These are phyloP conservation scores for Stenichneumon culpator DNA, from an alignment of 2,888 invertebrate species.

Conservation along the genomic window DNA sequence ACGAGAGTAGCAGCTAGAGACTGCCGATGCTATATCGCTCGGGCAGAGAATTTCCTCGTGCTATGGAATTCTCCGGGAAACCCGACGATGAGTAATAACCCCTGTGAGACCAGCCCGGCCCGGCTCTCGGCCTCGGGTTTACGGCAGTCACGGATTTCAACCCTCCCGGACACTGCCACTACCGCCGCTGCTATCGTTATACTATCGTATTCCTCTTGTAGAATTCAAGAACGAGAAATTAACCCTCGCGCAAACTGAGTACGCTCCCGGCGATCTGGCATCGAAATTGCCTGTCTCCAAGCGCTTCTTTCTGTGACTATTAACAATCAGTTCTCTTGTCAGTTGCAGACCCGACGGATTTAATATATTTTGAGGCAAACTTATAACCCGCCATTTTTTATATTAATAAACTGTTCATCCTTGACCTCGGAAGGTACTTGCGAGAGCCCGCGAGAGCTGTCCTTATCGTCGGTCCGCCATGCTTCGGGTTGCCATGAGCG, in stretches of 20 bases:
- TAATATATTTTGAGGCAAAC: not conserved
- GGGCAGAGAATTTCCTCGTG: conserved; percentile 68
- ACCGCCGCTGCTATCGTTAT: conserved; percentile 31
- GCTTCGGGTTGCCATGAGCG: no score
- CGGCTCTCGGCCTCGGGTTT: conserved; percentile 59
- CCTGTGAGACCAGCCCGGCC: conserved; percentile 71
- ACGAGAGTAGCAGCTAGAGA: conserved; percentile 36
- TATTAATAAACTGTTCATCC: not conserved
- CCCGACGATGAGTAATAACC: conserved; percentile 76
- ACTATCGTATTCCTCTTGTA: conserved; percentile 31
- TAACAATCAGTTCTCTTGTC: not conserved
- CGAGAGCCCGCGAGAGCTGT: not conserved
- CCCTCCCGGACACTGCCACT: conserved; percentile 42
- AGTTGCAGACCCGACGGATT: not conserved
- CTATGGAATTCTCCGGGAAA: conserved; percentile 68
- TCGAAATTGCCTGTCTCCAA: not conserved
- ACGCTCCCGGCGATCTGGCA: conserved; percentile 31
- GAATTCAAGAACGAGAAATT: conserved; percentile 59
- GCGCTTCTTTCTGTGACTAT: not conserved
- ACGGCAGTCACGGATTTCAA: conserved; percentile 71
- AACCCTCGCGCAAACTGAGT: conserved; percentile 44
- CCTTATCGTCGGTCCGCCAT: not conserved
- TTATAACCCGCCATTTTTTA: not conserved
- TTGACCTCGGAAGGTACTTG: not conserved
- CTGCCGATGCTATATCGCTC: conserved; percentile 48